A percentile compares a stretch with the other conserved stretches of the same genome.
Evolutionary conservation across 2,113 vertebrate genomes (phyloP).

Genomic region (Alexandromys fortis): DNA sequence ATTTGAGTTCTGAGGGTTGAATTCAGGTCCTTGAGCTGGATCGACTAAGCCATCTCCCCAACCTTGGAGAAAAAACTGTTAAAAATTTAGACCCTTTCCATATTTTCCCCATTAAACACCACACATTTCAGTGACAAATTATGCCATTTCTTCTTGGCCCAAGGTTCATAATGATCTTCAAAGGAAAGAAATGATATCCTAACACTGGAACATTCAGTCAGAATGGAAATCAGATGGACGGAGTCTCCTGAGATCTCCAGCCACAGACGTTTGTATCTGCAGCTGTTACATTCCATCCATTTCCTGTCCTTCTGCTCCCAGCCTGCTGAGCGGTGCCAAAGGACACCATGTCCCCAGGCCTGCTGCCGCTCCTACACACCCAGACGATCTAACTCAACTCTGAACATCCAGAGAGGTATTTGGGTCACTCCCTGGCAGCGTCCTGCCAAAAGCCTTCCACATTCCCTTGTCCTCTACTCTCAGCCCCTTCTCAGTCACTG

Average conservation of each 20-base stretch:
- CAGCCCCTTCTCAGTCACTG: neutral
- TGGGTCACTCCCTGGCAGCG: neutral
- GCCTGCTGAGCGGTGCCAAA: neutral
- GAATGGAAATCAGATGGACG: conserved; percentile 37
- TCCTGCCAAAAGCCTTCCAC: neutral
- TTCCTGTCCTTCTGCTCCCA: conserved; percentile 13
- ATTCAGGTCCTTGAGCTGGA: neutral
- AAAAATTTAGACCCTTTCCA: conserved; percentile 5
- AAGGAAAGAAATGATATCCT: conserved; percentile 38
- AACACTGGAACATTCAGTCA: conserved; percentile 1
- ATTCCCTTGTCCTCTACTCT: neutral
- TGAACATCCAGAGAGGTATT: neutral
- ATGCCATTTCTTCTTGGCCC: conserved; percentile 31
- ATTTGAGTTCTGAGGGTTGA: neutral
- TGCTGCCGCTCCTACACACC: neutral
- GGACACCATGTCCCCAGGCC: neutral
- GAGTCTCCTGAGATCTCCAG: neutral
- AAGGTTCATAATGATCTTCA: conserved; percentile 43
- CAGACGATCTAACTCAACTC: neutral
- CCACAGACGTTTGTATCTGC: neutral
- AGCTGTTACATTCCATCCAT: conserved; percentile 1
- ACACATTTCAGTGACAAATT: conserved; percentile 19
- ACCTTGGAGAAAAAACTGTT: neutral
- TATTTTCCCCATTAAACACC: neutral
- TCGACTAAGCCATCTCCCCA: neutral